Evolutionary conservation across 1,140 invertebrate species (phyloP).

Genomic region (Neuroterus valhalla): DNA sequence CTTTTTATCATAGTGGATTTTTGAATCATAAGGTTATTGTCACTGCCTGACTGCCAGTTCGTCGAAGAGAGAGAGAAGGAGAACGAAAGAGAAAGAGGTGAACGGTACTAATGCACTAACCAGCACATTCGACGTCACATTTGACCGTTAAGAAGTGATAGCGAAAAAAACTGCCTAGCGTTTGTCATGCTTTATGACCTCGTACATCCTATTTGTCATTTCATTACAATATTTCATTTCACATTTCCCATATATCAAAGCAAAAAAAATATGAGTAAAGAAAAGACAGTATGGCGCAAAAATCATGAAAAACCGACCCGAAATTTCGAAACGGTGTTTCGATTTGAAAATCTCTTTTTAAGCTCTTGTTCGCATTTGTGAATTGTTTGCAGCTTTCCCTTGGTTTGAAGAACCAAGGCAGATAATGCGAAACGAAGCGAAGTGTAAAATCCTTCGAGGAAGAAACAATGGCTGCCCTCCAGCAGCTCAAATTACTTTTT

Average conservation of each 20-base stretch:
- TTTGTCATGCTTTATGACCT: not conserved
- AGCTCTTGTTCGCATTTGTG: not conserved
- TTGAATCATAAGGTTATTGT: no score
- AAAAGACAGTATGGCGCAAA: no score
- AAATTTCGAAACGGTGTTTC: not conserved
- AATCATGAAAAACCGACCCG: not conserved
- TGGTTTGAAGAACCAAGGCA: not conserved
- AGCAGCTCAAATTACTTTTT: constrained; percentile 15
- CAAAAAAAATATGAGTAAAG: no score
- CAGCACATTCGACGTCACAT: constrained; percentile 24
- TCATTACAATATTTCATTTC: not conserved
- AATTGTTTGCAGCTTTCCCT: not conserved
- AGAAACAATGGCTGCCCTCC: constrained; percentile 14
- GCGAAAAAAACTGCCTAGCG: constrained; percentile 5
- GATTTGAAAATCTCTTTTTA: not conserved
- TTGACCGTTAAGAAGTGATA: constrained; percentile 41
- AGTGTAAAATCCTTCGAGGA: constrained; percentile 22
- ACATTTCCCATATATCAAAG: no score
- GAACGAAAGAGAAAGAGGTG: constrained; percentile 34
- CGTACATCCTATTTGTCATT: not conserved
- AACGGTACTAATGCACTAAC: constrained; percentile 31
- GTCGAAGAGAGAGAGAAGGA: constrained; percentile 15
- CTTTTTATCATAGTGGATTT: no score
- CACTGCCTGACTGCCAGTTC: not conserved
- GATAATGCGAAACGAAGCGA: constrained; percentile 27